phyloP scores from a whole-genome alignment of 2,797 vertebrate species.

The Scolopax bukidnonensis region DNA sequence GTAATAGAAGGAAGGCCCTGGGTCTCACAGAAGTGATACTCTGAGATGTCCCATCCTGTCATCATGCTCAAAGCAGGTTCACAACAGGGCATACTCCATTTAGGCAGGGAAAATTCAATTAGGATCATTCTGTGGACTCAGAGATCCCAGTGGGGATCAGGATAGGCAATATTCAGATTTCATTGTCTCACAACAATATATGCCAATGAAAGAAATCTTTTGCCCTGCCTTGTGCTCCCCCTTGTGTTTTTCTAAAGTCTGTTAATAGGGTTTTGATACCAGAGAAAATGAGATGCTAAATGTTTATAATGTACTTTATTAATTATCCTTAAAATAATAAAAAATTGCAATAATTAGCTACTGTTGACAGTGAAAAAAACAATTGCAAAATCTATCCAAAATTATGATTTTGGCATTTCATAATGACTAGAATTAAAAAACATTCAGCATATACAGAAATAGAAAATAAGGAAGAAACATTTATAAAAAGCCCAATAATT shows the following conservation, averaged over 20 bases:
- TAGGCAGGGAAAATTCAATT: conserved; percentile 95
- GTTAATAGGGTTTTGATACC: neutral
- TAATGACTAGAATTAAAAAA: neutral
- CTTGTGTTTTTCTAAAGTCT: conserved; percentile 24
- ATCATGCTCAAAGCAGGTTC: conserved; percentile 89
- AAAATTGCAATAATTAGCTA: neutral
- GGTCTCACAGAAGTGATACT: conserved; percentile 86
- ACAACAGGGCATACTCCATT: conserved; percentile 91
- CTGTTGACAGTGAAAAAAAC: neutral
- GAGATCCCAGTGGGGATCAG: conserved; percentile 83
- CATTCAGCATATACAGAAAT: neutral
- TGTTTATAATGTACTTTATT: neutral
- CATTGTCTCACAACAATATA: conserved; percentile 84
- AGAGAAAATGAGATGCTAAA: neutral
- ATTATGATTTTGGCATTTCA: neutral
- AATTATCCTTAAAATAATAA: neutral
- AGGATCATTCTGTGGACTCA: conserved; percentile 84
- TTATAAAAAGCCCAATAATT: neutral
- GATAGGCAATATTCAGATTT: conserved; percentile 86
- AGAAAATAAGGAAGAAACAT: neutral
- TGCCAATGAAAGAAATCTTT: conserved; percentile 73
- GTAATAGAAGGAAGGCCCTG: conserved; percentile 84
- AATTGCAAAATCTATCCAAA: neutral
- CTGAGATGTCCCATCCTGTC: conserved; percentile 85
- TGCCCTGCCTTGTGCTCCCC: neutral